Conservation (phyloP, 2,797 vertebrate genomes). For the Rhynchotus rufescens region DNA sequence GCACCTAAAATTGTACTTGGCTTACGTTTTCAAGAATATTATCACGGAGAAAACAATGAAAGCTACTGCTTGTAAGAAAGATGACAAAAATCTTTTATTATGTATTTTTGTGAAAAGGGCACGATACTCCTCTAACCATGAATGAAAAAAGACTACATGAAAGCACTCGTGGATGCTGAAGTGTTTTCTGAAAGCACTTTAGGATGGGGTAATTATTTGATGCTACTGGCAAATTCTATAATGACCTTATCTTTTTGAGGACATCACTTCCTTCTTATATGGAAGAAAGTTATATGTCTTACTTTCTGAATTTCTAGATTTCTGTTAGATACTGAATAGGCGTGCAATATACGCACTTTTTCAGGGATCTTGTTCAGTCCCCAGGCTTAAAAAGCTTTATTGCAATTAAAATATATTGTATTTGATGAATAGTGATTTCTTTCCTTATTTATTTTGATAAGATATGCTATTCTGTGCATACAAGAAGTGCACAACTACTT, state of each 20-base stretch:
- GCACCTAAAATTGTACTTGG: background rate
- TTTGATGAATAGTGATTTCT: background rate
- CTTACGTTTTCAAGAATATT: background rate
- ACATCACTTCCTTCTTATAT: background rate
- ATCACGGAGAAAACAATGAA: background rate
- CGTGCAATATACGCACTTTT: background rate
- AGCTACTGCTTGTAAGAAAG: background rate
- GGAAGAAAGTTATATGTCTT: background rate
- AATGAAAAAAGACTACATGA: background rate
- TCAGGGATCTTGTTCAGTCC: background rate
- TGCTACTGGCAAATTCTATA: background rate
- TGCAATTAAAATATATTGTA: background rate
- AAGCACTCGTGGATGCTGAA: background rate
- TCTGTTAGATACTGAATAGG: background rate
- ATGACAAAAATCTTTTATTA: background rate
- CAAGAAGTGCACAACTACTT: background rate
- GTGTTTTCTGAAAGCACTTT: background rate
- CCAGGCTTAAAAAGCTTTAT: background rate
- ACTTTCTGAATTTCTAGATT: background rate
- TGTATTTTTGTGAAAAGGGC: background rate
- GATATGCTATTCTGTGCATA: background rate
- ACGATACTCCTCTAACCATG: background rate
- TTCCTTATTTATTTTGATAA: background rate
- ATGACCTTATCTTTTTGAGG: background rate
- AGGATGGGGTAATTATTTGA: background rate